These are phyloP conservation scores for Lichenostomus cassidix DNA, from an alignment of 2,113 vertebrate genomes.

Conservation along the genomic window DNA sequence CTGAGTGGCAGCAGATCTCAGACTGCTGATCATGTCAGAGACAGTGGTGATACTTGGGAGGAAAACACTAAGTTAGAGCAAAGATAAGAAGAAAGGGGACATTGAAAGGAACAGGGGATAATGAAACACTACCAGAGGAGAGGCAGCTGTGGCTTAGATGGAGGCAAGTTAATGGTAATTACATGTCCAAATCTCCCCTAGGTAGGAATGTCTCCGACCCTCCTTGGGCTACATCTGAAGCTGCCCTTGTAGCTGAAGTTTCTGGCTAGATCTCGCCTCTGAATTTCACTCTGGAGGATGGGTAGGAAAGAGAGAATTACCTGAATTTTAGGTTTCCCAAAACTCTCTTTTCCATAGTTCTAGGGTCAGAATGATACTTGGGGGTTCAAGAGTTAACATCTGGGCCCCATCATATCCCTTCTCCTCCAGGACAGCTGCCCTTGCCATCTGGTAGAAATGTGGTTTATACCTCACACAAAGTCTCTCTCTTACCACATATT, in stretches of 20 bases:
- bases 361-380: not conserved
- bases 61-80: not conserved
- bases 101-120: not conserved
- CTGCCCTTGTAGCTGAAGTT: not conserved
- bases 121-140: not conserved
- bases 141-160: not conserved
- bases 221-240: not conserved
- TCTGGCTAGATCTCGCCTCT: not conserved
- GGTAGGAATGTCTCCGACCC: not conserved
- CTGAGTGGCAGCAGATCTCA: not conserved
- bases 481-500: not conserved
- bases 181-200: not conserved
- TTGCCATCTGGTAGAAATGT: constrained; percentile 2
- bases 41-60: rapidly evolving
- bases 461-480: constrained; percentile 30
- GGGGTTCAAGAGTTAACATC: not conserved
- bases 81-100: not conserved
- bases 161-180: not conserved
- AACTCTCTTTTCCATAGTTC: not conserved
- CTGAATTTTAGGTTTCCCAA: not conserved
- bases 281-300: not conserved
- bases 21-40: not conserved
- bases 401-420: not conserved
- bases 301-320: not conserved
- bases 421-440: not conserved